These are phyloP conservation scores for Brachionus koreanus DNA, from an alignment of 1,140 invertebrate genomes.

Conservation along the genomic window DNA sequence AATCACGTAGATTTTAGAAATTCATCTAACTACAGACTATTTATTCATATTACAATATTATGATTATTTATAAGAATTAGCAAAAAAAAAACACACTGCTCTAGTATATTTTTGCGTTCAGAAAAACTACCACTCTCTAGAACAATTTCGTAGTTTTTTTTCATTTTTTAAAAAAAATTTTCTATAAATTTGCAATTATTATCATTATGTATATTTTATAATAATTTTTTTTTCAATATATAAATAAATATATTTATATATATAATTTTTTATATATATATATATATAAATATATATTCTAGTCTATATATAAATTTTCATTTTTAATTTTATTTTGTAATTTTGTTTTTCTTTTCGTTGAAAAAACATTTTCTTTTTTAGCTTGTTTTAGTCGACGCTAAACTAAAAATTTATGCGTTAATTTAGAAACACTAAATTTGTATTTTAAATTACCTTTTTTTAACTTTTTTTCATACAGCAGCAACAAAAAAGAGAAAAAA, in stretches of 20 bases:
- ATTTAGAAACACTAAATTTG: neutral
- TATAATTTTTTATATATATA: neutral
- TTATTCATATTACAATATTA: conserved; percentile 23
- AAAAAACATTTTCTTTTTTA: neutral
- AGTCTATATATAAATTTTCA: neutral
- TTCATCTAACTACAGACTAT: neutral
- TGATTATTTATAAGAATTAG: conserved; percentile 15
- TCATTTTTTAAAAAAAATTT: neutral
- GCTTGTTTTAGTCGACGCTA: neutral
- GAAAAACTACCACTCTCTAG: neutral
- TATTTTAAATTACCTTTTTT: neutral
- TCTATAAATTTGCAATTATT: neutral
- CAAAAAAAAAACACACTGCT: neutral
- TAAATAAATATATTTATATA: neutral
- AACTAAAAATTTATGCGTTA: neutral
- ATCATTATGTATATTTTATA: neutral
- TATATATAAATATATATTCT: no score
- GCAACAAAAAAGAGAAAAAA: neutral
- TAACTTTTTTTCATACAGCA: neutral
- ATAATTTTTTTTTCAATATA: neutral
- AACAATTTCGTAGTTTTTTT: conserved; percentile 2
- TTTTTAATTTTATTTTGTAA: neutral
- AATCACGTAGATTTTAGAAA: neutral
- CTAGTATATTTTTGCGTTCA: neutral
- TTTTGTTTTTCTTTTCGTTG: neutral